These are phyloP conservation scores for Pedionomus torquatus DNA, from an alignment of 2,113 vertebrate species.

Conservation along the genomic window DNA sequence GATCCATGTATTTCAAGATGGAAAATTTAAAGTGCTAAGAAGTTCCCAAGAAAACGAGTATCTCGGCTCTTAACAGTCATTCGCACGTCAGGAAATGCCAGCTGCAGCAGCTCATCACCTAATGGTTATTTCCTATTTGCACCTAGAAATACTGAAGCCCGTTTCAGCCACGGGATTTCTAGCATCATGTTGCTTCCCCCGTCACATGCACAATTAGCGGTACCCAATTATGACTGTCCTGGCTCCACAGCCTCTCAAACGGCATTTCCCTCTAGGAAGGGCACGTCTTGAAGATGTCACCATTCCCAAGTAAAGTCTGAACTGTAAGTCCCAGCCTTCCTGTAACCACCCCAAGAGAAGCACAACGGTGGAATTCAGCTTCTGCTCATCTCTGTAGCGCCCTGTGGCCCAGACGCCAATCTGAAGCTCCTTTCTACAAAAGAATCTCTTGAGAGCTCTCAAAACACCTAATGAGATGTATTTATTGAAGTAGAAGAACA, in stretches of 20 bases:
- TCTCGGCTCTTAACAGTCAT: neutral
- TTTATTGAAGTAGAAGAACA: neutral
- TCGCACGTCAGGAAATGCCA: slow-evolving; percentile 28
- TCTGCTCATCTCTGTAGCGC: neutral
- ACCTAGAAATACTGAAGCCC: neutral
- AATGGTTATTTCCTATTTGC: neutral
- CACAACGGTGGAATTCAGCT: neutral
- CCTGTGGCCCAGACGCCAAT: neutral
- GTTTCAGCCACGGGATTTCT: neutral
- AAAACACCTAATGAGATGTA: neutral
- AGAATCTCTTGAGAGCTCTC: neutral
- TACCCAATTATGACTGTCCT: neutral
- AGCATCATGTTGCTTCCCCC: neutral
- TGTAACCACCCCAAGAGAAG: neutral
- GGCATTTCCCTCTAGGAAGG: neutral
- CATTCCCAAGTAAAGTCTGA: neutral
- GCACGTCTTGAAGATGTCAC: neutral
- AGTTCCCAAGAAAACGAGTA: neutral
- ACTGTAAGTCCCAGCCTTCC: neutral
- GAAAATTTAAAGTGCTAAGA: neutral
- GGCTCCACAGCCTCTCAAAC: neutral
- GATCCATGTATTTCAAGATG: neutral
- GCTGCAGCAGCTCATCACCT: neutral
- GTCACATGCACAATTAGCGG: neutral
- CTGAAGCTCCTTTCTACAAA: neutral